phyloP scores from a whole-genome alignment of 2,888 invertebrate genomes.

The Octodonta nipae region DNA sequence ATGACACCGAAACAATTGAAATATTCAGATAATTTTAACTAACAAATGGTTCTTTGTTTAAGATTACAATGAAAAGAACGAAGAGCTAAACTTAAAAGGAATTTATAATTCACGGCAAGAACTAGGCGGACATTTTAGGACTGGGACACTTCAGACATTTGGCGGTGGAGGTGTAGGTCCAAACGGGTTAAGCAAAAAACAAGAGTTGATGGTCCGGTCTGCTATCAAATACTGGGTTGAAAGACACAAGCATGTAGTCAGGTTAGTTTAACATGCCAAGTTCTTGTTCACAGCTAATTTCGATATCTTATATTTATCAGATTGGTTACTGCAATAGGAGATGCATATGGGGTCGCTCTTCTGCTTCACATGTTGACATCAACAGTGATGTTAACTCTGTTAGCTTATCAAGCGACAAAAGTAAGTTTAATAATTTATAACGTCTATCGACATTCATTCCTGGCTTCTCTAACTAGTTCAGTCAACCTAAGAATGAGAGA shows the following conservation, averaged over 20 bases:
- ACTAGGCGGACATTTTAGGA: conserved; percentile 60
- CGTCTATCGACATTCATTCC: too few relatives aligned
- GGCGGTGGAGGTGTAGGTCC: conserved; percentile 50
- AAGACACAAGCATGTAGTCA: conserved; percentile 74
- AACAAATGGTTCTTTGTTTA: conserved; percentile 5
- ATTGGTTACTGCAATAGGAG: conserved; percentile 67
- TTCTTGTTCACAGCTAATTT: too few relatives aligned
- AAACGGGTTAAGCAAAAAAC: conserved; percentile 68
- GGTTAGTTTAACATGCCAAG: too few relatives aligned
- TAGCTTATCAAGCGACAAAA: conserved; percentile 80
- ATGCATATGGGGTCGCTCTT: conserved; percentile 71
- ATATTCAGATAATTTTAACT: neutral
- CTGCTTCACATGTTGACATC: conserved; percentile 74
- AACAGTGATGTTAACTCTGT: conserved; percentile 66
- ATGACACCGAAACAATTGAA: too few relatives aligned
- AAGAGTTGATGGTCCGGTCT: conserved; percentile 70
- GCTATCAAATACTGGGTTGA: conserved; percentile 87
- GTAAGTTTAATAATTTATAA: too few relatives aligned
- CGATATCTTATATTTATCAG: conserved; percentile 36
- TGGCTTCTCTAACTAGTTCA: too few relatives aligned
- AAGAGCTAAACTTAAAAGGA: conserved; percentile 54
- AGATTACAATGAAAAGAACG: conserved; percentile 32
- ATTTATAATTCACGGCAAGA: conserved; percentile 67
- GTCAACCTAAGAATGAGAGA: too few relatives aligned
- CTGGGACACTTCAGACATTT: conserved; percentile 54